A percentile compares a stretch with the other conserved stretches of the same genome.
These are phyloP conservation scores for Tachina lurida DNA, from an alignment of 2,888 invertebrate species.

Conservation along the genomic window DNA sequence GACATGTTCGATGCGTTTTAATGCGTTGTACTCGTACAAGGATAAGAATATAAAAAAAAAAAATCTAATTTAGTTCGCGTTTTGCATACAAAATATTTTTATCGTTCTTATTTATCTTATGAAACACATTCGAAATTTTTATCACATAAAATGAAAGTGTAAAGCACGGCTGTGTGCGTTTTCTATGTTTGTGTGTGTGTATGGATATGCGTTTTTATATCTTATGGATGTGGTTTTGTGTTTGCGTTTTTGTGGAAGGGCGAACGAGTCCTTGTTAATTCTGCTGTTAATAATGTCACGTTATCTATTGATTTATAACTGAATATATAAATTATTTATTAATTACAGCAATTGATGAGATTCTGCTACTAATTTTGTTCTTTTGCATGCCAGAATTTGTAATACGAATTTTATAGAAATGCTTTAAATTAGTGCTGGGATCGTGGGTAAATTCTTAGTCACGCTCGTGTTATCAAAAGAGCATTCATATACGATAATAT, in stretches of 20 bases:
- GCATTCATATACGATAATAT: no score
- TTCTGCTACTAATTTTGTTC: constrained; percentile 35
- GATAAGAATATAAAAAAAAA: constrained; percentile 53
- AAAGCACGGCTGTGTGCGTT: constrained; percentile 34
- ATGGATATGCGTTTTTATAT: not conserved
- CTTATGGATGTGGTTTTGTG: constrained; percentile 4
- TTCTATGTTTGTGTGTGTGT: constrained; percentile 3
- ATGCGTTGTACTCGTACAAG: constrained; percentile 16
- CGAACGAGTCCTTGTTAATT: constrained; percentile 52
- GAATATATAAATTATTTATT: constrained; percentile 79
- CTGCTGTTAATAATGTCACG: constrained; percentile 79
- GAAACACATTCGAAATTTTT: constrained; percentile 50
- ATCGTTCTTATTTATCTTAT: constrained; percentile 63
- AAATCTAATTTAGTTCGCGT: constrained; percentile 81
- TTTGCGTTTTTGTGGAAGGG: not conserved
- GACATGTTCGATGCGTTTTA: constrained; percentile 40
- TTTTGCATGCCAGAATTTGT: constrained; percentile 20
- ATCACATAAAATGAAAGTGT: constrained; percentile 49
- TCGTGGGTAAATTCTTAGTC: no score
- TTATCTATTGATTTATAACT: constrained; percentile 80
- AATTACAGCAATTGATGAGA: constrained; percentile 75
- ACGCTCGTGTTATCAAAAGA: no score
- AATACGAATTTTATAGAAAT: not conserved
- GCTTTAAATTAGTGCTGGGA: not conserved
- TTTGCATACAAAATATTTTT: constrained; percentile 80